Evolutionary conservation across 2,888 invertebrate species (phyloP), one percentile per base, ranked within the genome.

Genomic region (Pinctada fucata): DNA sequence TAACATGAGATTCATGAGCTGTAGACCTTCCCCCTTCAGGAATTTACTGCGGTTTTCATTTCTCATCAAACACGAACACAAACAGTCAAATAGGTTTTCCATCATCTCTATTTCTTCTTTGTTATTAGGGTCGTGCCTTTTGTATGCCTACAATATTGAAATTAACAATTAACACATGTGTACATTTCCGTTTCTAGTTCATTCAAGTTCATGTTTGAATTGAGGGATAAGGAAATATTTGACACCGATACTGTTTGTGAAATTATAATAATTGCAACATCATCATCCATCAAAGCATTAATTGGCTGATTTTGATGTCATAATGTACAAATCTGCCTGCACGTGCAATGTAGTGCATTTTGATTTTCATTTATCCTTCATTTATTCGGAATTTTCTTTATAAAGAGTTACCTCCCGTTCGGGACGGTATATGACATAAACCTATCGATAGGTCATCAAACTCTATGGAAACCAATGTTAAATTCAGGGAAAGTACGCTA

Each of bases 1-100:
- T 64, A 99, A 94, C 98, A 99, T 99, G 80, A 99, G 95, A 93
- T 99, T 99, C 99, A 99, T 99, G 69, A 99, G 95, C 93, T 99
- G 99, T 72, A 99, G 94, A 2, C 99, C 99, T 94, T 99, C 99
- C 2, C 98, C 99, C 88, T 96, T 95, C 51, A 99, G 94, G 92
- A 99, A 99, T 78, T 96, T 95, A 83, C 97, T 97, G 72, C 98
- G 95, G 93, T 99, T 99, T 82, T 85, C 79, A 0, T 95, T 94
- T 10, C 89, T 81, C 96, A 99, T 96, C 79, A 99, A 94, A 77
- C 97, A 96, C 75, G 98, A 98, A 92, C 99, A 99, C 81, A 99
- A 93, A 78, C 96, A 95, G 93, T 99, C 97, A 92, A 99, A 99
- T 85, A 99, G 94, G 93, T 99, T 99, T 93, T 99, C 99, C 99